Conservation (phyloP, 1,140 invertebrate species). For the Pogonomyrmex barbatus region DNA sequence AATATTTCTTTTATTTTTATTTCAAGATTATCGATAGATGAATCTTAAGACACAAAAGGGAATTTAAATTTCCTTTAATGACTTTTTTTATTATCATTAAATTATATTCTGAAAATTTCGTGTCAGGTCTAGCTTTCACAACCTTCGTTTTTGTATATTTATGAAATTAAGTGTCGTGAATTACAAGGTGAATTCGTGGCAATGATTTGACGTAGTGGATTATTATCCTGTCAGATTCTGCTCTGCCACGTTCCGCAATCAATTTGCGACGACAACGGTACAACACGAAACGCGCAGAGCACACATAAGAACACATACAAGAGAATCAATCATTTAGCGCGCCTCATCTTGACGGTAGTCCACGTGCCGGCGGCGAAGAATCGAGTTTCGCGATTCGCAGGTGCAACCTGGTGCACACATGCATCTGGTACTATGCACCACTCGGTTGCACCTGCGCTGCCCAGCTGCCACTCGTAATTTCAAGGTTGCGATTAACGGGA, state of each 20-base stretch:
- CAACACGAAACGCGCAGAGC: background rate
- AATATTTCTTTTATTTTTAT: background rate
- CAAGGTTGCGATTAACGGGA: conserved; percentile 73
- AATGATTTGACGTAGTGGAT: conserved; percentile 1
- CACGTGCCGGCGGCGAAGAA: conserved; percentile 24
- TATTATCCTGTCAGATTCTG: conserved; percentile 11
- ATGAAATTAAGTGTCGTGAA: background rate
- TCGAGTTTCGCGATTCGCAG: conserved; percentile 67
- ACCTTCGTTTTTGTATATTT: background rate
- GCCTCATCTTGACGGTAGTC: background rate
- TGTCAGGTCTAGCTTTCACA: background rate
- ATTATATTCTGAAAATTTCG: background rate
- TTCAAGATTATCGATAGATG: background rate
- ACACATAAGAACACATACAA: background rate
- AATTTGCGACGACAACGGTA: conserved; percentile 10
- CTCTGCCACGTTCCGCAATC: background rate
- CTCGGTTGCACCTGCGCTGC: conserved; percentile 70
- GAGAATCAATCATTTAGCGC: conserved; percentile 25
- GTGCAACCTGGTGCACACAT: conserved; percentile 61
- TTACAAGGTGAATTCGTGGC: background rate
- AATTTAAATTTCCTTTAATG: background rate
- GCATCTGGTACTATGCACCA: conserved; percentile 60
- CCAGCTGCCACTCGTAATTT: conserved; percentile 72
- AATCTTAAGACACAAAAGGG: background rate
- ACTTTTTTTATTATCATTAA: background rate